A percentile compares a stretch with the other conserved stretches of the same genome.
Conservation (phyloP, 2,888 invertebrate species). For the Creontiades dilutus region DNA sequence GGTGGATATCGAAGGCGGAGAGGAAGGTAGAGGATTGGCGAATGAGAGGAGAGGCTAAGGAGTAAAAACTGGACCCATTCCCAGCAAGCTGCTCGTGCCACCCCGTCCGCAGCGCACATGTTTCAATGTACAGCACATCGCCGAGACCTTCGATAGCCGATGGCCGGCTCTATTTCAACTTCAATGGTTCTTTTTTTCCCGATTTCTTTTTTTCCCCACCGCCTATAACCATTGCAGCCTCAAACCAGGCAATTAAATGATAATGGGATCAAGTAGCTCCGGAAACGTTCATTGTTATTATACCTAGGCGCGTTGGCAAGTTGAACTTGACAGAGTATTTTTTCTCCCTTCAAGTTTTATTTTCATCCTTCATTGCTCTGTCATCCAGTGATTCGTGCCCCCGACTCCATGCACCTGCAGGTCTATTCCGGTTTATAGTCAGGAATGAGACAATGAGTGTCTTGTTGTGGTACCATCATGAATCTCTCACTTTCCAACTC, state of each 20-base stretch:
- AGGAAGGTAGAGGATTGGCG: not conserved
- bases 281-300: conserved; percentile 37
- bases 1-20: not conserved
- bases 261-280: conserved; percentile 33
- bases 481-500: too few species aligned
- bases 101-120: conserved; percentile 11
- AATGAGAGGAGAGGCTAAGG: not conserved
- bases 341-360: not conserved
- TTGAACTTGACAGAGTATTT: conserved; percentile 18
- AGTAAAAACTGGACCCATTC: conserved; percentile 30
- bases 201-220: conserved; percentile 2
- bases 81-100: not conserved
- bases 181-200: not conserved
- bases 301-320: conserved; percentile 8
- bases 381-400: conserved; percentile 2
- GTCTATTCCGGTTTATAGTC: not conserved
- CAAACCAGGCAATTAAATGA: conserved; percentile 27
- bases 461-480: too few species aligned
- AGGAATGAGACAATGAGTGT: too few species aligned
- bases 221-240: not conserved
- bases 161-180: conserved; percentile 9
- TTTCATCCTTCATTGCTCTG: not conserved
- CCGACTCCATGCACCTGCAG: not conserved
- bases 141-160: not conserved
- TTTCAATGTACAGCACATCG: conserved; percentile 36